Base-by-base conservation (phyloP, 2,888 invertebrate species). In the Mythimna ferrago region DNA sequence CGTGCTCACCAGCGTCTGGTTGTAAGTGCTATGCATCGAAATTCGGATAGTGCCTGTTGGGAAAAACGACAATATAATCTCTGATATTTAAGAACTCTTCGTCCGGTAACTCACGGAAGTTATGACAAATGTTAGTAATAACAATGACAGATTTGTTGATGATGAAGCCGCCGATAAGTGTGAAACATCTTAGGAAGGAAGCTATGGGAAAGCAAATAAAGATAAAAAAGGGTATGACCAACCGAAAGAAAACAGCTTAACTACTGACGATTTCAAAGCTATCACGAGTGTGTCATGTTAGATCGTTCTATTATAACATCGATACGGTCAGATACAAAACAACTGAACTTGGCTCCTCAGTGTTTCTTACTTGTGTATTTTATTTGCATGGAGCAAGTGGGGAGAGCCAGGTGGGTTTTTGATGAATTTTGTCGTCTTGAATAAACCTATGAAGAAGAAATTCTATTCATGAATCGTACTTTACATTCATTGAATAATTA, bases 381-480 rank as follows among this genome's bases (percentile, higher is more conserved):
- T 95, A 92, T 94, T 95, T 92, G 94, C 93, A 92, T 95, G 96
- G 91, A 96, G 95, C 93, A 96, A 95, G 91, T 95, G 95, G 89
- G 95, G 94, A 89, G 95, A 93, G 89, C 94, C 94, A 87, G 95
- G 93, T 87, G 94, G 92, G 78, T 94, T 94, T 94, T 94, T 94
- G 89, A 88, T 93, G 92, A 94, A 94, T 93, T 95, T 95, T 92
- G 95, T 94, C 71, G 95, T 93, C 95, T 93, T 95, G 94, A 93
- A 93, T 89, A 94, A 89, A 95, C 96, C 96, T 96, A 96, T 84
- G 94, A 92, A 95, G 92, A 93, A 95, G 91, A 95, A 93, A 89
- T 88, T 84, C 83, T 71, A 80, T 86, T 81, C 72, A 81, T 80
- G 68, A 80, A 72, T 56, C 81, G 80, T 66, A 63, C 66, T 67